Evolutionary conservation across 2,888 invertebrate genomes (phyloP), one percentile per base, ranked within the genome.

Genomic region (Drosophila peninsularis): DNA sequence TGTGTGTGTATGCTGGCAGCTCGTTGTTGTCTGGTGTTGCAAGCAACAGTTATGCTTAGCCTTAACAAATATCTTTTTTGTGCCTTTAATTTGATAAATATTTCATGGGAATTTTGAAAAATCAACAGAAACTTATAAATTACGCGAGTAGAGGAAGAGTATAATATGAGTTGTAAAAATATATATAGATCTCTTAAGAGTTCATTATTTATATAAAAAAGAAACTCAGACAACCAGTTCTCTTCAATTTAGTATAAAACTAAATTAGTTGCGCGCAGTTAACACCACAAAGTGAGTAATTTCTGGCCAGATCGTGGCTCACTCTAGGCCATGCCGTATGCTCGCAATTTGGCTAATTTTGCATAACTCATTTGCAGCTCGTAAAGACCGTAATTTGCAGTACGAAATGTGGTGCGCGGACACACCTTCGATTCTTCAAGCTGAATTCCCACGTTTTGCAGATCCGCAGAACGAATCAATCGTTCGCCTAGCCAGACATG

Each of bases 361-460:
- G 55, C 83, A 80, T 73, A 80, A 67, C 78, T 80, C 77, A 75
- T 86, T 88, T 74, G 67, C 84, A 73, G 69, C 66, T 65, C 57
- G 63, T 88, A 86, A 88, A 74, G 64, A 86, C 71, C 68, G 80
- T 75, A 71, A 89, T 87, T 81, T 77, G 64, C 36, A 41, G 54
- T 71, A 77, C 65, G 70, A 57, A 77, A 78, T 76, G 70, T 87
- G 76, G 88, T 84, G 70, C 88, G 78, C 75, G 44, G 79, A 64
- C 88, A 90, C 90, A 83, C 90, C 88, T 85, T 81, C 80, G 72
- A 80, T 80, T 84, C 63, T 73, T 61, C 77, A 75, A 76, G 78
- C 73, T 78, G 62, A 74, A 83, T 90, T 90, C 89, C 90, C 89
- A 89, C 89, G 89, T 85, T 89, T 65, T 62, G 44, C 73, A 78